These are phyloP conservation scores for Numenius arquata DNA, from an alignment of 2,113 vertebrate species.

Conservation along the genomic window DNA sequence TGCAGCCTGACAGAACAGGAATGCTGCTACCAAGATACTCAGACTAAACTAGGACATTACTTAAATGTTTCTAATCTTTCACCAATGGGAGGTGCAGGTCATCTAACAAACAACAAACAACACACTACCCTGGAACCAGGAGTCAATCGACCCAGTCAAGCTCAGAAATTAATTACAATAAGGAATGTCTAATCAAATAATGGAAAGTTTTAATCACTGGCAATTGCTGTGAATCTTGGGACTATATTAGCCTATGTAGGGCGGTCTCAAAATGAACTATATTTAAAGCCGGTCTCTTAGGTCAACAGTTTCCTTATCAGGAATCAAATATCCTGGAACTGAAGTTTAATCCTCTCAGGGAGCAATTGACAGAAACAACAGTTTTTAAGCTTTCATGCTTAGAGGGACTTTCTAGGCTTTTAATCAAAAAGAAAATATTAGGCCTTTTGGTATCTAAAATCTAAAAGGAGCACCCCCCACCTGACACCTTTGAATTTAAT, in stretches of 20 bases:
- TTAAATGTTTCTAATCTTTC: conserved; percentile 73
- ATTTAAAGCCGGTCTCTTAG: conserved; percentile 70
- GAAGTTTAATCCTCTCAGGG: conserved; percentile 73
- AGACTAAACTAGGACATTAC: conserved; percentile 64
- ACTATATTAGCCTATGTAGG: conserved; percentile 32
- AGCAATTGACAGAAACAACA: conserved; percentile 70
- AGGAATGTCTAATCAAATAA: conserved; percentile 63
- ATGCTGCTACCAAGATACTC: conserved; percentile 58
- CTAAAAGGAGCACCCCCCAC: background rate
- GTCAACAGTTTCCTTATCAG: conserved; percentile 74
- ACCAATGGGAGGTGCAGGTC: conserved; percentile 64
- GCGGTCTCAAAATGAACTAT: conserved; percentile 57
- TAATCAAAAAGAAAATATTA: conserved; percentile 51
- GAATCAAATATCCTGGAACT: conserved; percentile 70
- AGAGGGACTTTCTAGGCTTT: conserved; percentile 59
- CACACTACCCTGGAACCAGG: conserved; percentile 17
- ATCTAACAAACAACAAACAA: conserved; percentile 64
- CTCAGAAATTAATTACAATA: conserved; percentile 53
- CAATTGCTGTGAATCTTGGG: conserved; percentile 59
- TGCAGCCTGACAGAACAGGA: conserved; percentile 42
- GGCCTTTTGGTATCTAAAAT: background rate
- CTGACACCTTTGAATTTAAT: conserved; percentile 23
- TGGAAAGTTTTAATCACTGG: conserved; percentile 62
- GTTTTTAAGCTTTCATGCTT: conserved; percentile 65
- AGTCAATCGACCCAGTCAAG: conserved; percentile 18